Base-by-base conservation (phyloP, 2,113 vertebrate genomes). In the Rhegmatorhina hoffmannsi region DNA sequence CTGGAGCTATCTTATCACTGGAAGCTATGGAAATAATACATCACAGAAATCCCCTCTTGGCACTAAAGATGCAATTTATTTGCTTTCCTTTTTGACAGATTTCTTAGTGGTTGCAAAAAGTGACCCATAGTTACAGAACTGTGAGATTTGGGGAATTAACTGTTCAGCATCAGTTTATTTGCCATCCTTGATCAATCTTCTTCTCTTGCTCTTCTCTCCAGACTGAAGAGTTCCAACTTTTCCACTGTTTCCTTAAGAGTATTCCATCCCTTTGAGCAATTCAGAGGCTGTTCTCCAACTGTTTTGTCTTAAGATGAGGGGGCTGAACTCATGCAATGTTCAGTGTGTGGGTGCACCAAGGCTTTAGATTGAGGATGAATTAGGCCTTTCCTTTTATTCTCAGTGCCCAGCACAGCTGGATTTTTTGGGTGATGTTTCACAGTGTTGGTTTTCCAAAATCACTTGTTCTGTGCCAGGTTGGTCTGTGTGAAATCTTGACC, bases 391-490 rank as follows among this genome's bases (percentile, higher is more conserved):
- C 17, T 69, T 23, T 81, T 90, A 33, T 7, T 24, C 26, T 73
- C 12, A 43, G 44, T 72, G 33, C 21, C 8, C 9, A 40, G 10
- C 66, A 23, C 26, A 13, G 19, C 19, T 52, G 20, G 21, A 8
- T 3, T 33, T 70, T 88, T 62, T 56, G 36, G 33, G 33, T 69
- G 12, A 10, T 52, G 36, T 36, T 79, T 90, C 8, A 3, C 9
- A 33, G 17, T 29, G 33, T 6, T 50, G 8, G 6, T 77, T 84
- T 87, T 77, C 49, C 25, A 62, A n/a, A 88, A 34, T 79, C 18
- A 9, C 20, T 82, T 19, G 8, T 88, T 90, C 43, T 1, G 0
- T 74, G n/a, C 38, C 34, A 6, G 29, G 5, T 36, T 1, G 1
- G 6, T 66, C 50, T 36, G 0, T 7, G 7, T 60, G n/a, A 34